A percentile compares a stretch with the other conserved stretches of the same genome.
phyloP scores from a whole-genome alignment of 2,113 vertebrate genomes.

The Strix uralensis region DNA sequence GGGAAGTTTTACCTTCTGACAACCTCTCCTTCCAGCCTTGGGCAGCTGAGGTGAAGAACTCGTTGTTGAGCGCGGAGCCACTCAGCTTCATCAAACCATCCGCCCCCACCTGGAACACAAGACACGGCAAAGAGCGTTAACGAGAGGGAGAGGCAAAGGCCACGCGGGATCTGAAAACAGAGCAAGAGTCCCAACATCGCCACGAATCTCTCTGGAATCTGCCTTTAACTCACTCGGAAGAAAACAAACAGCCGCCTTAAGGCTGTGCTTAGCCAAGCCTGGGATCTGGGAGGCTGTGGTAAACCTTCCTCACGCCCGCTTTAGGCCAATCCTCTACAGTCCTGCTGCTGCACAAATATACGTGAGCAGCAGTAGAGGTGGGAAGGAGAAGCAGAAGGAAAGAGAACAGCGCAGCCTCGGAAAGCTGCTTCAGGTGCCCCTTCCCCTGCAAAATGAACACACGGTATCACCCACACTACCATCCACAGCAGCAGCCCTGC shows the following conservation, averaged over 20 bases:
- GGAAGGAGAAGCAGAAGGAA: too few species aligned
- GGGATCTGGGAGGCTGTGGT: background rate
- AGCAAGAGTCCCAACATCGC: accelerated
- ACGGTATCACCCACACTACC: accelerated
- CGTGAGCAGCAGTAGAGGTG: background rate
- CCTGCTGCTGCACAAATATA: background rate
- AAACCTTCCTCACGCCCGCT: background rate
- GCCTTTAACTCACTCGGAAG: background rate
- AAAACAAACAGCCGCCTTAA: background rate
- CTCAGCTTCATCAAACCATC: conserved; percentile 92
- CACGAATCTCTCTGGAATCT: background rate
- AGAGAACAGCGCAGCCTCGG: background rate
- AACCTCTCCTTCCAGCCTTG: conserved; percentile 97
- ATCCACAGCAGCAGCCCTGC: background rate
- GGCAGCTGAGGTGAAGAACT: conserved; percentile 97
- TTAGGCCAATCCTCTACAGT: background rate
- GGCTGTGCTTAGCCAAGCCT: background rate
- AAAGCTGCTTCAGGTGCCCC: background rate
- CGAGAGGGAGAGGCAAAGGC: background rate
- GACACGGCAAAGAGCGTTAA: background rate
- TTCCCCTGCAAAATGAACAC: background rate
- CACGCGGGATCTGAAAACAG: background rate
- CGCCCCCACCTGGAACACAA: conserved; percentile 79
- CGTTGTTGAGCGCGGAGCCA: conserved; percentile 94
- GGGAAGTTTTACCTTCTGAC: conserved; percentile 83